Evolutionary conservation across 2,888 invertebrate genomes (phyloP).

Genomic region (Barypeithes pellucidus): DNA sequence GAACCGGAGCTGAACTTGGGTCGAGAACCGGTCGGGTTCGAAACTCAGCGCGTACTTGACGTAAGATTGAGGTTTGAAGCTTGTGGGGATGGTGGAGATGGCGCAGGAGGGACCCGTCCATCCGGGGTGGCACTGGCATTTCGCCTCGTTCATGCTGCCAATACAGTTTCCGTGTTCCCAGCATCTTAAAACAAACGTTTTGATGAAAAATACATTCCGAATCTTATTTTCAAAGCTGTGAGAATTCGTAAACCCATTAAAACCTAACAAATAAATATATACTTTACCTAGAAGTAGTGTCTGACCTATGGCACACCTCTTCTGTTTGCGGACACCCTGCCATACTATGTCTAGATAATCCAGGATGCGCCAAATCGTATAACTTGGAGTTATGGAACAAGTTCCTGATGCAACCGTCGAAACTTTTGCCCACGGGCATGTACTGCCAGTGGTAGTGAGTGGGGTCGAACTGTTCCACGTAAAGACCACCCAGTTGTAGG

Average conservation of each 20-base stretch:
- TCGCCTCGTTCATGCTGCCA: conserved; percentile 89
- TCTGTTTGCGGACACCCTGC: conserved; percentile 96
- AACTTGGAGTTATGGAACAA: conserved; percentile 95
- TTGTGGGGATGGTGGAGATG: conserved; percentile 89
- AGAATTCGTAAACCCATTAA: too few species aligned
- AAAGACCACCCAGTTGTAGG: conserved; percentile 89
- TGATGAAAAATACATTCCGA: not conserved
- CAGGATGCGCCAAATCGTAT: conserved; percentile 96
- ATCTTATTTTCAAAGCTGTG: too few species aligned
- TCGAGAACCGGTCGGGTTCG: conserved; percentile 93
- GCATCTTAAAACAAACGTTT: conserved; percentile 73
- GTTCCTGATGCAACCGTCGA: conserved; percentile 97
- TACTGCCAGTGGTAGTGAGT: conserved; percentile 93
- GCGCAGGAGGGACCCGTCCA: conserved; percentile 94
- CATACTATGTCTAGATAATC: conserved; percentile 87
- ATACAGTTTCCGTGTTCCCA: conserved; percentile 97
- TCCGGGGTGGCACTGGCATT: conserved; percentile 96
- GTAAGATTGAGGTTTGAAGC: conserved; percentile 94
- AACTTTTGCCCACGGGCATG: conserved; percentile 91
- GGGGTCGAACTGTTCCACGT: conserved; percentile 91
- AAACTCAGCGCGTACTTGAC: conserved; percentile 97
- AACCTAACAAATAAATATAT: conserved; percentile 5
- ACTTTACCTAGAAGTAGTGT: conserved; percentile 78
- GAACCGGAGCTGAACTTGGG: conserved; percentile 94
- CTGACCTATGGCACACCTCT: conserved; percentile 90